Percentiles rank a stretch among this genome's conserved stretches.
phyloP scores from a whole-genome alignment of 2,797 vertebrate species.

The Aeoliscus strigatus region DNA sequence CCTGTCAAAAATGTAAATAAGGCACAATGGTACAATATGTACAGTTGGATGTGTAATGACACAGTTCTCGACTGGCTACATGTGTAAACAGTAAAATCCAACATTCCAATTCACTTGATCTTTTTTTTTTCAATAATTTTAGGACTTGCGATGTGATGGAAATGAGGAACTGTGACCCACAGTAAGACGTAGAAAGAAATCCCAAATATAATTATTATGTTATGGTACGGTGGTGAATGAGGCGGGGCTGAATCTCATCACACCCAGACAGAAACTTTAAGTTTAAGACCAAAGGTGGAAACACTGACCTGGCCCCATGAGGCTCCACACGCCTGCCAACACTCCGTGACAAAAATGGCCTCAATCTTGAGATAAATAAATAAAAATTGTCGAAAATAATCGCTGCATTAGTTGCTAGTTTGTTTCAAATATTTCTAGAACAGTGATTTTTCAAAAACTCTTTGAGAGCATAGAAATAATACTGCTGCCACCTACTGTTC shows the following conservation, averaged over 20 bases:
- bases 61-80: constrained; percentile 7
- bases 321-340: constrained; percentile 16
- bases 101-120: constrained; percentile 10
- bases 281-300: constrained; percentile 18
- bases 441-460: constrained; percentile 51
- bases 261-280: background rate
- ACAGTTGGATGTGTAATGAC: constrained; percentile 19
- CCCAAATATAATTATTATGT: no score
- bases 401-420: constrained; percentile 41
- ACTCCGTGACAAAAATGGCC: constrained; percentile 31
- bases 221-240: background rate
- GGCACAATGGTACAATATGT: constrained; percentile 41
- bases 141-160: constrained; percentile 8
- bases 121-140: background rate
- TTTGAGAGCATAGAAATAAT: constrained; percentile 45
- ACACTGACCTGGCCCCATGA: constrained; percentile 2
- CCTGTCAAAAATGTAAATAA: constrained; percentile 35
- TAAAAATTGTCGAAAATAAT: constrained; percentile 54
- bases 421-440: constrained; percentile 39
- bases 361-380: constrained; percentile 58
- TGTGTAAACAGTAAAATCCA: constrained; percentile 2
- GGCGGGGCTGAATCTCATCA: background rate
- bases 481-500: constrained; percentile 65
- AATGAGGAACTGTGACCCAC: no score
- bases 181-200: no score